Base-by-base conservation (phyloP, 1,140 invertebrate genomes). In the Andricus grossulariae region DNA sequence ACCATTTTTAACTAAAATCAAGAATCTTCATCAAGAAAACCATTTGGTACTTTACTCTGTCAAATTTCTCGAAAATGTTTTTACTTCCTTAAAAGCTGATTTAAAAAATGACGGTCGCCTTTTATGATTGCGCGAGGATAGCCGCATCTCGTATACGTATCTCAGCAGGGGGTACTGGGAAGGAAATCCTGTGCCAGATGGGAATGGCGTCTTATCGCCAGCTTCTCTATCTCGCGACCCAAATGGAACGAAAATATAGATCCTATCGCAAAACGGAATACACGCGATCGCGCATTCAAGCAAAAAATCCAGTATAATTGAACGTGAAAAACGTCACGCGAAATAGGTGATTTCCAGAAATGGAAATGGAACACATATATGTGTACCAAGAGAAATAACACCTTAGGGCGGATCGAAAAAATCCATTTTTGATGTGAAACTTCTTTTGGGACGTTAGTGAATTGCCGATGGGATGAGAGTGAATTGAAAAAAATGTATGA, bases 131-230 rank as follows among this genome's bases (percentile, higher is more conserved):
- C 16, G 39, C 25, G 6, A 32, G 13, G 60, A 66, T 66, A 66
- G 60, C 45, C 60, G n/a, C 25, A 66, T 66, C 32, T 66, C 39
- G 4, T 66, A 45, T 45, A 45, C 60, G 21, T 66, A 66, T 66
- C 32, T 25, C 21, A 16, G 57, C 25, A 60, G 21, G 57, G 57
- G 15, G 21, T 32, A 21, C 19, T 18, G 57, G 57, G 21, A 39
- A 66, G 71, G 71, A 77, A 73, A 77, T 77, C 76, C 76, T 77
- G 76, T 77, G 55, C 76, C 55, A 77, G 76, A 77, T 77, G 72
- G 76, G 71, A 77, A 77, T 77, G 55, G 72, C 76, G 76, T 73
- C 76, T 77, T 73, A 77, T 77, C 71, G 76, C 60, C 32, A 77
- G 71, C 60, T 73, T 57, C 71, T 60, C 50, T 74, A 60, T 75